Evolutionary conservation across 2,113 vertebrate genomes (phyloP).

Genomic region (Urocynchramus pylzowi): DNA sequence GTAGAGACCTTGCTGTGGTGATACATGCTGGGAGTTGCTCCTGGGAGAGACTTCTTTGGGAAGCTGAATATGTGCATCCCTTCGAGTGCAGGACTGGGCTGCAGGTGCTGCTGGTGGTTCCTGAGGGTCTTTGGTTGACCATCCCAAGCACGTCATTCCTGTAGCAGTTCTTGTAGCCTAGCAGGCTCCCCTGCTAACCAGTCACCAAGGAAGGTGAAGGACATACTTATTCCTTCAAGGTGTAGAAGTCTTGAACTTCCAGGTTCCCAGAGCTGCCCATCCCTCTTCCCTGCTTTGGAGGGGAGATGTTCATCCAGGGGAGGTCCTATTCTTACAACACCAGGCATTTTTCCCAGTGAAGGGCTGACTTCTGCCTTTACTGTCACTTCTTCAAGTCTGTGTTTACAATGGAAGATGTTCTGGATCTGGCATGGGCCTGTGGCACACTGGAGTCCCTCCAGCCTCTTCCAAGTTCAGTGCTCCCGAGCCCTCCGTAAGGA

Average conservation of each 20-base stretch:
- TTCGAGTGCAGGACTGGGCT: not conserved
- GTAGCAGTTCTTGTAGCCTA: not conserved
- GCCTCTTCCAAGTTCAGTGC: not conserved
- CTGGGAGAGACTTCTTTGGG: not conserved
- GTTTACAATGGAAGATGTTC: not conserved
- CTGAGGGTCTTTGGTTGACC: accelerated
- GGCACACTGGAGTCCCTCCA: not conserved
- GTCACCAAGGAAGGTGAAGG: not conserved
- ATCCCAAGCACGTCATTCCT: not conserved
- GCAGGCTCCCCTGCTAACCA: not conserved
- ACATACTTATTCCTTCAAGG: not conserved
- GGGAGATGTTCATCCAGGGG: not conserved
- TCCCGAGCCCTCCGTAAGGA: accelerated
- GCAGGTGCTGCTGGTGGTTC: not conserved
- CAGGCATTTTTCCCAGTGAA: not conserved
- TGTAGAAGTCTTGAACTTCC: not conserved
- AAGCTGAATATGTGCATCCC: not conserved
- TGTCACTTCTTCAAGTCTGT: not conserved
- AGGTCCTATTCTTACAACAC: not conserved
- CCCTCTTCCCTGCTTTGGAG: not conserved
- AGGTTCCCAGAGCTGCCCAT: not conserved
- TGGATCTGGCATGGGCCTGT: not conserved
- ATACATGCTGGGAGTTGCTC: not conserved
- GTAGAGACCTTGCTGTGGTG: accelerated
- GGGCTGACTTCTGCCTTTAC: not conserved